Base-by-base conservation (phyloP, 2,888 invertebrate species). In the Galeruca laticollis region DNA sequence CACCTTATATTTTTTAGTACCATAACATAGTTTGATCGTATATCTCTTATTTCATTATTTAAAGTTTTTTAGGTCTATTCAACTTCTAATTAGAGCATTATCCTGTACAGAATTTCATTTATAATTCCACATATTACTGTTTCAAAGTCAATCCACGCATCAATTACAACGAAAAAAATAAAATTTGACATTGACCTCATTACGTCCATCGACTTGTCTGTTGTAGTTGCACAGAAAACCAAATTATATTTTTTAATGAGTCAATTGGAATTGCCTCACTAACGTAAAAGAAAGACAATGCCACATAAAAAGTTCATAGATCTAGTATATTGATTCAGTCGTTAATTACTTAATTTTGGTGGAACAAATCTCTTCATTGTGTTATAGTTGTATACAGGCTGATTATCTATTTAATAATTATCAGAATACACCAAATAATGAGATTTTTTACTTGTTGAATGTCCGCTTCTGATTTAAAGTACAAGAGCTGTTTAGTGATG, bases 171-270 rank as follows among this genome's bases (percentile, higher is more conserved):
- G 35, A 35, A 18, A 26, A 26, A 26, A 52, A 26, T 26, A 21
- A 52, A 13, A 15, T 5, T 35, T 9, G 56, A 57, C 56, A 57
- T 57, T 57, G 56, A 57, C 56, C 56, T 35, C 56, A 35, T 10
- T 57, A 57, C 10, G 35, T 57, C 35, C 56, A 57, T 57, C 56
- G 56, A 33, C 33, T 56, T 56, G 56, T 57, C 56, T 56, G 56
- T 31, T 33, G 35, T 56, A 4, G 18, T 1, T 57, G 56, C 35
- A 35, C 56, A 57, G 8, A 33, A 33, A 35, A 57, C 35, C 56
- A 35, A 57, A 9, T 35, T 35, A 57, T 47, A 15, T 26, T 57
- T 57, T 57, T 57, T 56, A 35, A 31, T 31, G 56, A 33, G 56
- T 15, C 11, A n/a, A 13, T 56, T 13, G 21, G 13, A 54, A 31